phyloP scores from a whole-genome alignment of 1,140 invertebrate genomes.

The honey bee (Apis mellifera) region DNA sequence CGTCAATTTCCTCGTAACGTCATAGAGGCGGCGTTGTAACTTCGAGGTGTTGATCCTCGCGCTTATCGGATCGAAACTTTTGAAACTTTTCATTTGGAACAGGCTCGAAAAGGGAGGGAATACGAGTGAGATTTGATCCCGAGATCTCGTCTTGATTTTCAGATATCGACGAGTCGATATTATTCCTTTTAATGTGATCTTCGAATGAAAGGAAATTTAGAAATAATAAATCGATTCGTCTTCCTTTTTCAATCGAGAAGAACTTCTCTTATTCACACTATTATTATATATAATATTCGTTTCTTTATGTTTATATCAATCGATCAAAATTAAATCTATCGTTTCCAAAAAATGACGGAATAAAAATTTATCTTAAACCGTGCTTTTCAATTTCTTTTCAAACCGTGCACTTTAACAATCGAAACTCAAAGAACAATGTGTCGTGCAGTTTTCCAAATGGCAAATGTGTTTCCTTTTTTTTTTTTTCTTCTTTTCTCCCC shows the following conservation, averaged over 20 bases:
- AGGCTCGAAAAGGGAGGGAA: neutral
- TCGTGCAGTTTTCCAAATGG: no score
- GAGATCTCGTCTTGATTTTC: neutral
- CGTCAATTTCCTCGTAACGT: conserved; percentile 39
- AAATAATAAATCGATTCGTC: no score
- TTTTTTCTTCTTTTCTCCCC: no score
- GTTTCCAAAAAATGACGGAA: neutral
- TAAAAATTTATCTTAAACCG: neutral
- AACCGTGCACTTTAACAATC: neutral
- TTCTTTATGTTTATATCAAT: no score
- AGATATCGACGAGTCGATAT: no score
- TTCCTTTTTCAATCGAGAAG: no score
- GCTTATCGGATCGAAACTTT: conserved; percentile 39
- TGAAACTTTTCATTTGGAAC: conserved; percentile 28
- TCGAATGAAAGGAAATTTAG: no score
- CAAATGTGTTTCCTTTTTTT: neutral
- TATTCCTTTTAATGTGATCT: no score
- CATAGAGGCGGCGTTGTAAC: conserved; percentile 45
- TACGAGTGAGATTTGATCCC: neutral
- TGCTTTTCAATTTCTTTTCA: neutral
- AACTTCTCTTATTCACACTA: no score
- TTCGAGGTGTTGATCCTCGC: conserved; percentile 50
- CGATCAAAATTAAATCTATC: no score
- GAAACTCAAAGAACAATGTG: neutral
- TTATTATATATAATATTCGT: no score